Evolutionary conservation across 1,140 invertebrate genomes (phyloP), one percentile per base, ranked within the genome.

Genomic region (Cryptotermes secundus): DNA sequence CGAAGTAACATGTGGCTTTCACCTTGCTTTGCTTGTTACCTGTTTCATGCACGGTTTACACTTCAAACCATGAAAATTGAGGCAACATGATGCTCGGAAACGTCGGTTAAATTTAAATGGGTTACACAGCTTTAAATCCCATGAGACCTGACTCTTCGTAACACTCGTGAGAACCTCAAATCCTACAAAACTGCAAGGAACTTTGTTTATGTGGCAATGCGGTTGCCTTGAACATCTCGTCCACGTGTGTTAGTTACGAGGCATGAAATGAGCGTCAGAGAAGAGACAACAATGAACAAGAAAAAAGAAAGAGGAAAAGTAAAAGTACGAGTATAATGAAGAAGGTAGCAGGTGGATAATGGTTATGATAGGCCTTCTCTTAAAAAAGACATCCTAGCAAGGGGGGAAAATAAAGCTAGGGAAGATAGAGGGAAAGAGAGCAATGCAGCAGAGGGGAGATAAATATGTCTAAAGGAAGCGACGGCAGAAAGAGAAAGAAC

Each of bases 271-370:
- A 72, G 31, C 19, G 59, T 31, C 59, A 31, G 9, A 72, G 59
- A 65, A 65, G 2, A 65, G 59, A 31, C 19, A 72, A 72, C 16
- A 72, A 72, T 31, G 1, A 72, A 72, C 59, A 72, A 31, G 31
- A 72, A 72, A 38, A 72, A n/a, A 72, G n/a, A 31, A 31, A 26
- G n/a, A 72, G 31, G 14, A 72, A 14, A 2, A n/a, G n/a, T n/a
- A n/a, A n/a, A n/a, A n/a, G n/a, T n/a, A n/a, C 6, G 6, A 42
- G 16, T 12, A 22, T 49, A 49, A 12, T 12, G 31, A 59, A 31
- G 31, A 72, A 72, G 59, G 59, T 31, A 72, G 59, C 59, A 72
- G 59, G 59, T 72, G 59, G 59, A 72, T 72, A 72, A 72, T 72
- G 59, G 59, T 22, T 72, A 72, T 72, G 26, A 14, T 72, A 72